Evolutionary conservation across 2,888 invertebrate species (phyloP).

Genomic region (Orthosia gracilis): DNA sequence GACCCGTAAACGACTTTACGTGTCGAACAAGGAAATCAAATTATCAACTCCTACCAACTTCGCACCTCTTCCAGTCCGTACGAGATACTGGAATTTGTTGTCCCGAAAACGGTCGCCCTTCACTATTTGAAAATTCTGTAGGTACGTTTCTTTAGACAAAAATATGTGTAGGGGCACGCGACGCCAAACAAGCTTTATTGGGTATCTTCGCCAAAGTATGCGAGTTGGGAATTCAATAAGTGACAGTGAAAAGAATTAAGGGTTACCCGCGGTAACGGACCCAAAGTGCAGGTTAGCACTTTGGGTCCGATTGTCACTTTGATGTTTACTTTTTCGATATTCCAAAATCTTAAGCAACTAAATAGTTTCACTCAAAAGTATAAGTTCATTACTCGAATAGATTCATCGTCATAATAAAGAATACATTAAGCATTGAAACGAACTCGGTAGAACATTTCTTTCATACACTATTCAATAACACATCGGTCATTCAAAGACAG

Average conservation of each 20-base stretch:
- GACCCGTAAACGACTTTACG: constrained; percentile 89
- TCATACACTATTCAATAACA: constrained; percentile 70
- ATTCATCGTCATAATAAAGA: constrained; percentile 4
- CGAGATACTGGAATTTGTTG: constrained; percentile 83
- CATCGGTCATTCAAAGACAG: constrained; percentile 66
- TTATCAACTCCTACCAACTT: constrained; percentile 89
- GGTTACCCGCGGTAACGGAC: constrained; percentile 77
- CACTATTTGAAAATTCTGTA: constrained; percentile 86
- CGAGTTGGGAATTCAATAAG: constrained; percentile 88
- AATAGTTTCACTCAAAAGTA: constrained; percentile 2
- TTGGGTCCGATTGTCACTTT: constrained; percentile 78
- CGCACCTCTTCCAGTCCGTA: constrained; percentile 83
- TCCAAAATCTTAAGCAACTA: constrained; percentile 17
- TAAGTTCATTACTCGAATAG: neutral
- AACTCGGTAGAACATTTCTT: constrained; percentile 47
- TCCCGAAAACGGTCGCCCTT: constrained; percentile 77
- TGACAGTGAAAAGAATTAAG: constrained; percentile 86
- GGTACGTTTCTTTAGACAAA: constrained; percentile 84
- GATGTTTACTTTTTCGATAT: constrained; percentile 65
- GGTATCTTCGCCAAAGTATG: constrained; percentile 87
- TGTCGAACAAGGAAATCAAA: constrained; percentile 90
- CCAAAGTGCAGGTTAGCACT: no score
- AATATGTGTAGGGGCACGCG: constrained; percentile 83
- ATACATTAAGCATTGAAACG: constrained; percentile 15
- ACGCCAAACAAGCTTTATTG: constrained; percentile 88